Evolutionary conservation across 2,888 invertebrate species (phyloP), one percentile per base, ranked within the genome.

Genomic region (Tridacna gigas): DNA sequence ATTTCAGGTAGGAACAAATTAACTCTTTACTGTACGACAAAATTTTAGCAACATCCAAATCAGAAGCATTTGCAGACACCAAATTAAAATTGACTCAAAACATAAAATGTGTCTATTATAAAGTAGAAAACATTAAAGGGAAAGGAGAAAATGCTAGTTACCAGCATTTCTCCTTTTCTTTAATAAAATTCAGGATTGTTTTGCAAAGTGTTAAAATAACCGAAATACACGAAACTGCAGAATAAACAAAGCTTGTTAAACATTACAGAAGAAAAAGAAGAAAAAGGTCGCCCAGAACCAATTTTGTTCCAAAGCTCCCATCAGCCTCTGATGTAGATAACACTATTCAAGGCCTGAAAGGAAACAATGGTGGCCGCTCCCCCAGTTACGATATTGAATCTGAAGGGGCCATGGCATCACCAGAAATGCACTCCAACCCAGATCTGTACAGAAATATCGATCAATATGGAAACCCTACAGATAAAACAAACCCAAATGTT

Each of bases 401-500:
- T n/a, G 18, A n/a, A 7, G 45, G 45, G 7, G 18, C 15, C 3
- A 5, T 28, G 20, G 20, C 7, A 22, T 65, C 65, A 26, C n/a
- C 25, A 15, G 65, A 56, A 13, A 22, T 15, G 13, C 26, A 65
- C 15, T 26, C 65, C 4, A 25, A 37, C 37, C 74, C 25, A 18
- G 26, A 60, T 0, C 13, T 45, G 13, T 75, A 75, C 20, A 5
- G 18, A 63, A 75, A 75, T n/a, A 7, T 65, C 5, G 75, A 65
- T 25, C 22, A 26, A 25, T 15, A 22, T 20, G 75, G 75, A 13
- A 75, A 75, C 13, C 75, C 75, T 11, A 65, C 45, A 12, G 75
- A 75, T n/a, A 63, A 22, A n/a, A 75, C 75, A 1, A 65, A 75
- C 22, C 75, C 75, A 47, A 13, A 37, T 18, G 47, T 65, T 9